Evolutionary conservation across 2,113 vertebrate genomes (phyloP), one percentile per base, ranked within the genome.

Genomic region (Chunga burmeisteri): DNA sequence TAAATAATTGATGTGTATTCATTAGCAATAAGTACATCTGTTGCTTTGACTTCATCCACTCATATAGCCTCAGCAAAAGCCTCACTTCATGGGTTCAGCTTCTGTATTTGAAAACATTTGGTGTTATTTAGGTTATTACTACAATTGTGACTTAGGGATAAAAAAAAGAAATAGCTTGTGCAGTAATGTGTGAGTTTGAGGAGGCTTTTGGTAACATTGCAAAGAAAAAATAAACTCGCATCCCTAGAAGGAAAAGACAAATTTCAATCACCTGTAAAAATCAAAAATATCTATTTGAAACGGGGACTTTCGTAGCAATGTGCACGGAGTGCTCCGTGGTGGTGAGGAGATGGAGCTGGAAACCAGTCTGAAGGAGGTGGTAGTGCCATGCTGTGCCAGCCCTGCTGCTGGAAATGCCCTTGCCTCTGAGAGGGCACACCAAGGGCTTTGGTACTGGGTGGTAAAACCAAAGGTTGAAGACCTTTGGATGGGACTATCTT

Each of bases 371-470:
- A 38, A 59, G 66, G 74, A 72, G 1, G 2, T 6, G 38, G 18
- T 17, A 11, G 40, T 0, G 3, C 38, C 26, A 30, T 6, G 42
- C 30, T 4, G 62, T 26, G 13, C 62, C 84, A 42, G 61, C 40
- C 70, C 34, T 18, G 19, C 29, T 15, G 52, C 67, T 65, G 58
- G n/a, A 10, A 59, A 16, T 9, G 6, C 34, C 61, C 27, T 59
- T 34, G 61, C 23, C 32, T 44, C 23, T 4, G 1, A 23, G 27
- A 20, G 58, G 29, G 19, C n/a, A 30, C 6, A 1, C 2, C 0
- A 26, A 40, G 63, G 71, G 27, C 66, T 44, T 65, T 10, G 0
- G n/a, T 15, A 10, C 11, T 18, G 19, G 59, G 27, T 36, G 17
- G 9, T 21, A n/a, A 65, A 58, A 18, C 15, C 7, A 4, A 50